Percentiles rank a stretch among this genome's conserved stretches.
Evolutionary conservation across 2,888 invertebrate genomes (phyloP).

Genomic region (Terebella lapidaria): DNA sequence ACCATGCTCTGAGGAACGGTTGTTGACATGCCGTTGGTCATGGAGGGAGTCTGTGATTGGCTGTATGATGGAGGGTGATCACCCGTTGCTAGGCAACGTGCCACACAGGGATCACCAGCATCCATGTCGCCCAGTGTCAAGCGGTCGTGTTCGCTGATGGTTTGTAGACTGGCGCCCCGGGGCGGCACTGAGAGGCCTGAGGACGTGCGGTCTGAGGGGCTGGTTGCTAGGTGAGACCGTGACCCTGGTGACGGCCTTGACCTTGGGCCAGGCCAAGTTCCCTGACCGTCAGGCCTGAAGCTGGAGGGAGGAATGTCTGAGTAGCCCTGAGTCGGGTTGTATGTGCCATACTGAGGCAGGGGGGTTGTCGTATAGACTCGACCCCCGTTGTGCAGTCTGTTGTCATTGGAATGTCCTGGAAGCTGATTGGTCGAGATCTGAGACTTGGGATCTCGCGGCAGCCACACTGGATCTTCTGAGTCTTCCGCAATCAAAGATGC

Average conservation of each 20-base stretch:
- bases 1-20: slow-evolving; percentile 16
- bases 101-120: neutral
- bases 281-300: neutral
- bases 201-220: neutral
- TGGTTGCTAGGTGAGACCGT: neutral
- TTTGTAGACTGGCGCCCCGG: neutral
- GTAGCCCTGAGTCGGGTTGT: no score
- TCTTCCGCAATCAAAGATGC: no score
- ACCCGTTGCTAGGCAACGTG: neutral
- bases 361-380: no score
- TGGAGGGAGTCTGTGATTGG: slow-evolving; percentile 4
- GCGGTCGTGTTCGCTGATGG: neutral
- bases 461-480: no score
- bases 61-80: neutral
- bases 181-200: neutral
- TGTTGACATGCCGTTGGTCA: slow-evolving; percentile 17
- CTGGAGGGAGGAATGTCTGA: no score
- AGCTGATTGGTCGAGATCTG: no score
- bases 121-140: neutral
- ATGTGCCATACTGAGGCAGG: no score
- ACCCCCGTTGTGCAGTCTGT: no score
- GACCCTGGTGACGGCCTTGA: neutral
- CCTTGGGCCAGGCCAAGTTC: neutral
- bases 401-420: no score
- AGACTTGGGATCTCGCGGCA: no score